These are phyloP conservation scores for Pleuronectes platessa DNA, from an alignment of 2,113 vertebrate genomes.

Conservation along the genomic window DNA sequence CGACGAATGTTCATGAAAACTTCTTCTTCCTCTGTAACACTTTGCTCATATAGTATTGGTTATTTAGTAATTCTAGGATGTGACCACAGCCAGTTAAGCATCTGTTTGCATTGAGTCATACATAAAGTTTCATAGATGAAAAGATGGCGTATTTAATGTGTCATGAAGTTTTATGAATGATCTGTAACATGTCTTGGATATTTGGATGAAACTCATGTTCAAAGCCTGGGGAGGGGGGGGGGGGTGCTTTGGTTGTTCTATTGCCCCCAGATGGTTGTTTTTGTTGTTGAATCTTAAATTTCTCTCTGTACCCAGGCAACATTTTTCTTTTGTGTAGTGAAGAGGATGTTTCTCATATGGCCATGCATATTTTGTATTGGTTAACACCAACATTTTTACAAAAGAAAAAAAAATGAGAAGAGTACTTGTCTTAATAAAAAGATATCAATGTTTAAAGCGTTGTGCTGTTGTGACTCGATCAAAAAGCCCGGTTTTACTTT, in stretches of 20 bases:
- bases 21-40: slow-evolving; percentile 62
- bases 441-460: slow-evolving; percentile 83
- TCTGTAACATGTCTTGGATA: slow-evolving; percentile 69
- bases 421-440: slow-evolving; percentile 89
- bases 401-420: slow-evolving; percentile 82
- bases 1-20: slow-evolving; percentile 68
- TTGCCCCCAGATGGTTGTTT: slow-evolving; percentile 63
- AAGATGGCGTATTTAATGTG: slow-evolving; percentile 77
- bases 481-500: slow-evolving; percentile 16
- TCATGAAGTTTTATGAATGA: slow-evolving; percentile 74
- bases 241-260: slow-evolving; percentile 52
- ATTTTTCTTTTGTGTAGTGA: slow-evolving; percentile 79
- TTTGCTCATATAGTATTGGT: slow-evolving; percentile 67
- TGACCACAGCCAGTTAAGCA: slow-evolving; percentile 46
- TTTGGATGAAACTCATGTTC: slow-evolving; percentile 70
- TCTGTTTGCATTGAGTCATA: slow-evolving; percentile 62
- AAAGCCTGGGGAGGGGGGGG: slow-evolving; percentile 50
- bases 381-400: slow-evolving; percentile 87
- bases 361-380: slow-evolving; percentile 87
- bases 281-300: slow-evolving; percentile 74
- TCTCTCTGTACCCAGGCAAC: slow-evolving; percentile 74
- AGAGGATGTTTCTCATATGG: slow-evolving; percentile 80
- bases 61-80: slow-evolving; percentile 70
- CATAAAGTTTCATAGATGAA: slow-evolving; percentile 52
- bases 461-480: slow-evolving; percentile 48